Percentiles rank a stretch among this genome's conserved stretches.
These are phyloP conservation scores for Okapia johnstoni DNA, from an alignment of 2,113 vertebrate genomes.

Conservation along the genomic window DNA sequence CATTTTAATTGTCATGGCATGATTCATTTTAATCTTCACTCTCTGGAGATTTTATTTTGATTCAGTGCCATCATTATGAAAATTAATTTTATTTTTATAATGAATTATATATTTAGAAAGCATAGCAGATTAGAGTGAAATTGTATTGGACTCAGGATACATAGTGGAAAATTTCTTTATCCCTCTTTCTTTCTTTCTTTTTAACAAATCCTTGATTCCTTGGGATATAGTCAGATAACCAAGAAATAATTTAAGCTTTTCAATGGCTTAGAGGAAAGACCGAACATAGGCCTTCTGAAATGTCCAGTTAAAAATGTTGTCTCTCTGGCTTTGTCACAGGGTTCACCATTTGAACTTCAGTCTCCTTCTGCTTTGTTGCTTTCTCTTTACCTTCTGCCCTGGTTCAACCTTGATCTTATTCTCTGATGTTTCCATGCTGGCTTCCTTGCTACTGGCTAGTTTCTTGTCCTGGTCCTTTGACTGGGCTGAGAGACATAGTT, in stretches of 20 bases:
- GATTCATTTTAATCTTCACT: slow-evolving; percentile 15
- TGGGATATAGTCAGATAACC: neutral
- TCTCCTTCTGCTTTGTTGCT: neutral
- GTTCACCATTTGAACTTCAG: neutral
- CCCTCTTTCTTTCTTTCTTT: neutral
- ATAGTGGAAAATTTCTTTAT: neutral
- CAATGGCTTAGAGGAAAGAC: neutral
- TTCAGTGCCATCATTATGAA: neutral
- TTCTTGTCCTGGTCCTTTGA: neutral
- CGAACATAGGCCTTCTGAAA: neutral
- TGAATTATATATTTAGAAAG: neutral
- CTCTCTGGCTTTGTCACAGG: neutral
- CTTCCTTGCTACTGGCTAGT: neutral
- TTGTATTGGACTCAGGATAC: neutral
- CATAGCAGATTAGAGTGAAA: neutral
- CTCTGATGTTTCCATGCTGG: neutral
- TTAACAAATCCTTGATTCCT: neutral
- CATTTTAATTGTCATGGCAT: neutral
- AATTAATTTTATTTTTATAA: slow-evolving; percentile 25
- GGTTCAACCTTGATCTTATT: neutral
- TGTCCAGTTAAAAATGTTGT: neutral
- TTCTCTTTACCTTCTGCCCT: neutral
- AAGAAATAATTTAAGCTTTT: neutral
- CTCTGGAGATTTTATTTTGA: neutral
- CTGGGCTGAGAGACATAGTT: neutral